phyloP scores from a whole-genome alignment of 2,113 vertebrate species.

The Ia io region DNA sequence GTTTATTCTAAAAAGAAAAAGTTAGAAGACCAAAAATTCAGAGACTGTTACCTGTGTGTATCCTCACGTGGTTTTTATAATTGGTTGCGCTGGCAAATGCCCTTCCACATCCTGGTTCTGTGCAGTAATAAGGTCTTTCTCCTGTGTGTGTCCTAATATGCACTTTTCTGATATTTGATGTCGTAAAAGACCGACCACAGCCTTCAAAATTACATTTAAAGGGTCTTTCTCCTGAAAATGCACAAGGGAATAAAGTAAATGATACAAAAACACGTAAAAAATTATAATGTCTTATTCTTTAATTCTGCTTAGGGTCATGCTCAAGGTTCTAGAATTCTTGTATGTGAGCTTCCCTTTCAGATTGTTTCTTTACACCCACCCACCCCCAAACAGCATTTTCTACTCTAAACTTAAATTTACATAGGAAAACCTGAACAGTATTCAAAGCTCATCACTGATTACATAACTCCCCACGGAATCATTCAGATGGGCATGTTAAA shows the following conservation, averaged over 20 bases:
- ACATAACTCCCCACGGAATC: not conserved
- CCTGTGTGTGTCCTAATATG: slow-evolving; percentile 99
- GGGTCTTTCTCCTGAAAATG: slow-evolving; percentile 93
- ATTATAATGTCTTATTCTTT: not conserved
- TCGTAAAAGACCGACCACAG: slow-evolving; percentile 97
- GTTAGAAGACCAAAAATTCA: not conserved
- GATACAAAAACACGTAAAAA: not conserved
- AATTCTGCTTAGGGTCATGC: not conserved
- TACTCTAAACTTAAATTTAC: slow-evolving; percentile 30
- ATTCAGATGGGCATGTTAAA: not conserved
- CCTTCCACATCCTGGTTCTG: slow-evolving; percentile 96
- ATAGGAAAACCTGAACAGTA: slow-evolving; percentile 2
- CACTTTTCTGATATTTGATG: slow-evolving; percentile 98
- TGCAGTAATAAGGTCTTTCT: slow-evolving; percentile 98
- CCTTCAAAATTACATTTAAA: slow-evolving; percentile 98
- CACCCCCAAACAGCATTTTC: not conserved
- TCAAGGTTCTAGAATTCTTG: not conserved
- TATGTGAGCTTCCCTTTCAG: not conserved
- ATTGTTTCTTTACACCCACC: not conserved
- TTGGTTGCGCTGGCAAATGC: slow-evolving; percentile 99
- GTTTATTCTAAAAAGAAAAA: not conserved
- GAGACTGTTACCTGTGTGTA: slow-evolving; percentile 92
- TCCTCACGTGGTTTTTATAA: slow-evolving; percentile 99
- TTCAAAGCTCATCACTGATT: slow-evolving; percentile 15
- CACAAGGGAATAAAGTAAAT: slow-evolving; percentile 31